These are phyloP conservation scores for Erynnis tages DNA, from an alignment of 2,888 invertebrate species.

Conservation along the genomic window DNA sequence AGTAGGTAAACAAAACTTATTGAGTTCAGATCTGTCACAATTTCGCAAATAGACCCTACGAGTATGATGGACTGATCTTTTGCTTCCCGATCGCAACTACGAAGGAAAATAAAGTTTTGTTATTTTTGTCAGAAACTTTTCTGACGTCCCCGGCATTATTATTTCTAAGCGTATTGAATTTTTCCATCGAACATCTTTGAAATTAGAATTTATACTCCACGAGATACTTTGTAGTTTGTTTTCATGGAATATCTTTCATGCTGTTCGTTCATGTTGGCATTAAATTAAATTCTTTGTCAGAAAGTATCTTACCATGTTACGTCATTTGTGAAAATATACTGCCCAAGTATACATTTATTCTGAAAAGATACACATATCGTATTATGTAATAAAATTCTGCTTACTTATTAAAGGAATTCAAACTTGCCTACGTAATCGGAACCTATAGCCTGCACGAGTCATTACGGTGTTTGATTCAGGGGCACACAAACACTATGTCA, in stretches of 20 bases:
- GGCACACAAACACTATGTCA: too few relatives aligned
- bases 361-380: too few relatives aligned
- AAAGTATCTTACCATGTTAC: background rate
- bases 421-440: too few relatives aligned
- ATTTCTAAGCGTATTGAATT: constrained; percentile 13
- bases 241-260: background rate
- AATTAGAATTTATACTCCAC: constrained; percentile 2
- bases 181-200: constrained; percentile 1
- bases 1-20: constrained; percentile 20
- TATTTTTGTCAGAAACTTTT: constrained; percentile 14
- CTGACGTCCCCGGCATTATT: constrained; percentile 13
- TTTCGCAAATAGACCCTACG: constrained; percentile 21
- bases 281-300: background rate
- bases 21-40: constrained; percentile 18
- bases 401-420: too few relatives aligned
- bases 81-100: constrained; percentile 8
- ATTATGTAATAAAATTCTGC: too few relatives aligned
- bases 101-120: constrained; percentile 14
- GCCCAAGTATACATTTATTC: too few relatives aligned
- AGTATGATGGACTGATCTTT: constrained; percentile 17
- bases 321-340: too few relatives aligned
- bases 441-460: too few relatives aligned
- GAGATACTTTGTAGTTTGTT: background rate
- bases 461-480: too few relatives aligned
- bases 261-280: background rate